Base-by-base conservation (phyloP, 2,888 invertebrate genomes). In the Apodemia duryi region DNA sequence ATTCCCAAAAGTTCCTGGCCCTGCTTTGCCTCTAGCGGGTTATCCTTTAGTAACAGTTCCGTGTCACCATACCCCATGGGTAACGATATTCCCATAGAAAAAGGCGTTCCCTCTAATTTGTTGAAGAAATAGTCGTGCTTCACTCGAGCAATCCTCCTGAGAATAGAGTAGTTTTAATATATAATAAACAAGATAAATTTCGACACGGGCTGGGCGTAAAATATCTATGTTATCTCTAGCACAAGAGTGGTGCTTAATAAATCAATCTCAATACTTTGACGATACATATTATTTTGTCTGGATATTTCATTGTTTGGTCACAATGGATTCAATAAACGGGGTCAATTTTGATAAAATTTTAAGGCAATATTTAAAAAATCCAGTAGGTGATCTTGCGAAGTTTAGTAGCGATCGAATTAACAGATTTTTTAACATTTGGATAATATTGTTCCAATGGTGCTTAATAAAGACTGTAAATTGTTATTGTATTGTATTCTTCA, bases 61-160 rank as follows among this genome's bases (percentile, higher is more conserved):
- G 95, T 95, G 75, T 94, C 94, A 28, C 97, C 98, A 78, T 98
- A 98, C 1, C 92, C 93, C 74, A 94, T 94, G 0, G 98, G 98
- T 72, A 98, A 85, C 0, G 96, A 97, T 68, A 98, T 94, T 1
- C 96, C 98, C 81, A 98, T 92, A 0, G 97, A 95, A 83, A 98
- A 98, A 0, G 98, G 97, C 0, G 97, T 97, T 60, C 95, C 95
- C n/a, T 94, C 93, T 60, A 98, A 85, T 51, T 96, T 95, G 11
- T 96, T 94, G 83, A 94, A 97, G 86, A 95, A 97, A 81, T 97
- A 98, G 81, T 97, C 94, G 77, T 96, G 95, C 70, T 94, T 93
- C 74, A 96, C 95, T 71, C 96, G 93, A 1, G 95, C 94, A 62
- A 97, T 96, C 64, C 98, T 80, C 84, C 91, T 91, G 81, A 10